Evolutionary conservation across 2,888 invertebrate genomes (phyloP).

Genomic region (Artemia sinica): DNA sequence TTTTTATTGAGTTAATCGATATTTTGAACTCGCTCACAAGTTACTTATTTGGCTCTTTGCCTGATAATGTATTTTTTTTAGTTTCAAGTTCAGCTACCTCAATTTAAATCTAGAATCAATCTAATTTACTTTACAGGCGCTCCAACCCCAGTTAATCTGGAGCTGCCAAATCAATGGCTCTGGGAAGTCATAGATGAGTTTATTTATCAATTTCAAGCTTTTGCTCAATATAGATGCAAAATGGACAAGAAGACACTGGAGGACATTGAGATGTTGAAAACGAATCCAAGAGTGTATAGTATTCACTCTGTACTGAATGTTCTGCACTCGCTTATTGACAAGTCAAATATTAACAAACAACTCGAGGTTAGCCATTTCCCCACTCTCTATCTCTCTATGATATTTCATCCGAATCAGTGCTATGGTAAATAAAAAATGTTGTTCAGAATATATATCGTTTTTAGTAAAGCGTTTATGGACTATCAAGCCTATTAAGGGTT

Average conservation of each 20-base stretch:
- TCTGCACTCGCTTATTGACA: conserved; percentile 88
- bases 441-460: too few relatives aligned
- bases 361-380: conserved; percentile 48
- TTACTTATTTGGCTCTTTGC: too few relatives aligned
- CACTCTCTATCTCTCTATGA: background rate
- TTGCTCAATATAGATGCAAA: conserved; percentile 42
- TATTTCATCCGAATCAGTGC: too few relatives aligned
- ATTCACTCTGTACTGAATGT: conserved; percentile 94
- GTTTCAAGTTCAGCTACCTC: background rate
- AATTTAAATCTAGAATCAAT: background rate
- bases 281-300: conserved; percentile 87
- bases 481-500: too few relatives aligned
- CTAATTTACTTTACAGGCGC: conserved; percentile 35
- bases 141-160: conserved; percentile 66
- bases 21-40: background rate
- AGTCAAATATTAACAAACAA: conserved; percentile 93
- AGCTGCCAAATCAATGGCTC: conserved; percentile 93
- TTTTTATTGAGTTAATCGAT: too few relatives aligned
- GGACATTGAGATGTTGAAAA: conserved; percentile 48
- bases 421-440: too few relatives aligned
- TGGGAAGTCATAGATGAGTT: conserved; percentile 99
- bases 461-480: too few relatives aligned
- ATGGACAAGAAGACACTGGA: conserved; percentile 22
- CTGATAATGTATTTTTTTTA: too few relatives aligned
- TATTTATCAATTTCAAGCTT: conserved; percentile 90